Conservation (phyloP, 2,888 invertebrate genomes). For the Philopedon plagiatum region DNA sequence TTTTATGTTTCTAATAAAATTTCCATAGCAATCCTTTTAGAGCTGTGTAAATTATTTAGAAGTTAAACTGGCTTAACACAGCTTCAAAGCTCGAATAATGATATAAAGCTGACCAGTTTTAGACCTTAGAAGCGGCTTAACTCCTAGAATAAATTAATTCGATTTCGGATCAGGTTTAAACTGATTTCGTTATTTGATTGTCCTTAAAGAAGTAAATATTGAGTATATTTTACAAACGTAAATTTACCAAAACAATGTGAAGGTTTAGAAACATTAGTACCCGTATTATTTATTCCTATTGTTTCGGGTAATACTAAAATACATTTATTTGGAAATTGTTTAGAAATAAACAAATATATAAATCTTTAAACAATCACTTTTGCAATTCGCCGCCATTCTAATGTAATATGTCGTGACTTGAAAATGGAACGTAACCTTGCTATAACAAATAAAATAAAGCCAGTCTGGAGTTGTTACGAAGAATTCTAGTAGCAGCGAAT, state of each 20-base stretch:
- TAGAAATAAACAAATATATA: too few relatives aligned
- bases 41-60: slow-evolving; percentile 22
- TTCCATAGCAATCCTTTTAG: background rate
- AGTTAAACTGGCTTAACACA: slow-evolving; percentile 41
- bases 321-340: too few relatives aligned
- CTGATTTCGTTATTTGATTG: slow-evolving; percentile 41
- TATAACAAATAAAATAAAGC: slow-evolving; percentile 45
- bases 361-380: too few relatives aligned
- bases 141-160: slow-evolving; percentile 47
- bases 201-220: slow-evolving; percentile 32
- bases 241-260: too few relatives aligned
- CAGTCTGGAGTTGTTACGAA: slow-evolving; percentile 35
- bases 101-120: slow-evolving; percentile 43
- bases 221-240: too few relatives aligned
- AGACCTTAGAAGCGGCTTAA: slow-evolving; percentile 45
- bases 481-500: slow-evolving; percentile 42
- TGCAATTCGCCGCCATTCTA: background rate
- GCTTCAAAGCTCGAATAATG: slow-evolving; percentile 42
- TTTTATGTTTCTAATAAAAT: too few relatives aligned
- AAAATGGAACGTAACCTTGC: slow-evolving; percentile 30
- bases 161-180: slow-evolving; percentile 44
- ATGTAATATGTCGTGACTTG: slow-evolving; percentile 35
- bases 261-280: too few relatives aligned
- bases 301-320: too few relatives aligned
- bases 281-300: too few relatives aligned